Evolutionary conservation across 2,113 vertebrate genomes (phyloP).

Genomic region (Prionailurus viverrinus): DNA sequence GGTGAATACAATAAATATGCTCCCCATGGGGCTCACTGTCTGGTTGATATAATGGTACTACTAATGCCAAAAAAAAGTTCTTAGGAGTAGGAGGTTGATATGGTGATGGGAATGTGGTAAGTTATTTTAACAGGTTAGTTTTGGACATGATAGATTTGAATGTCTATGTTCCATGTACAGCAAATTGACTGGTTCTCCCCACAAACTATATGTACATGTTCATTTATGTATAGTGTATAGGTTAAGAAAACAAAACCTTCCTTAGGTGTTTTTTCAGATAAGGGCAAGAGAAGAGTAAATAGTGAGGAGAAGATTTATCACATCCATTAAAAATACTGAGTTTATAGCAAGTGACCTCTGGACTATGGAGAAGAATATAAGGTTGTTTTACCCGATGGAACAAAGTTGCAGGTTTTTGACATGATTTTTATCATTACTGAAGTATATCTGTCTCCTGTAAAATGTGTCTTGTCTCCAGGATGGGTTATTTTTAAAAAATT

Average conservation of each 20-base stretch:
- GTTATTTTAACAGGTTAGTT: constrained; percentile 12
- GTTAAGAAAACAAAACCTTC: not conserved
- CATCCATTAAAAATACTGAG: not conserved
- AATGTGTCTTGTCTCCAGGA: not conserved
- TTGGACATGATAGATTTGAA: not conserved
- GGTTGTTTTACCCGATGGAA: not conserved
- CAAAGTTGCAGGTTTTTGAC: not conserved
- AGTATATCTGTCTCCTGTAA: not conserved
- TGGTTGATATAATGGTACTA: not conserved
- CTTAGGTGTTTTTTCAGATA: not conserved
- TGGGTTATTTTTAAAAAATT: not conserved
- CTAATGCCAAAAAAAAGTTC: not conserved
- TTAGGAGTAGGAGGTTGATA: not conserved
- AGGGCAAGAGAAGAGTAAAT: not conserved
- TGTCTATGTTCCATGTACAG: not conserved
- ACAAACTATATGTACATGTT: not conserved
- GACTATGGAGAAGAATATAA: not conserved
- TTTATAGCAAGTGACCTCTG: not conserved
- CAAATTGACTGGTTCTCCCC: not conserved
- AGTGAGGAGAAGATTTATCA: not conserved
- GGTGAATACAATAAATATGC: not conserved
- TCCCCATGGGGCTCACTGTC: not conserved
- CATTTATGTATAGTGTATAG: not conserved
- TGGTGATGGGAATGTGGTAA: not conserved
- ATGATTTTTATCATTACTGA: constrained; percentile 50